Base-by-base conservation (phyloP, 2,797 vertebrate species). In the Meriones psammophilus region DNA sequence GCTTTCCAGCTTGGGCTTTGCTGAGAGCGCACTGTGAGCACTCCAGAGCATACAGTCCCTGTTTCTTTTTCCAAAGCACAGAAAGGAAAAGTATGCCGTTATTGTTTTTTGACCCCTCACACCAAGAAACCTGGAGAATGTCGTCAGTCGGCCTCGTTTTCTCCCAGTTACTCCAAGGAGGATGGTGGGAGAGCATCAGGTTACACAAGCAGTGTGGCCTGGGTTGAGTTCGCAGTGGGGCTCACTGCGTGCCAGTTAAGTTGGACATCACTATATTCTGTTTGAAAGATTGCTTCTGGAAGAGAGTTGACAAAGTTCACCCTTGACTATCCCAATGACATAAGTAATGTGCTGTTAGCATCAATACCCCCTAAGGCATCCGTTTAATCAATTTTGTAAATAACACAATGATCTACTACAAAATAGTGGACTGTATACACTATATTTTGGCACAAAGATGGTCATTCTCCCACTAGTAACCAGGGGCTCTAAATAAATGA, bases 401-500 rank as follows among this genome's bases (percentile, higher is more conserved):
- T 98, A 98, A 98, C 98, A 98, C 98, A 99, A 99, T 99, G 99
- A 99, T 99, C 98, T 99, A 99, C 98, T 98, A 98, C 98, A 98
- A 98, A 99, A 99, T 98, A 99, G 99, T 99, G 98, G 98, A 99
- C 98, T 99, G 98, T 99, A 98, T 98, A 98, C 98, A 99, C 99
- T 99, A 99, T 98, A 99, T 99, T 98, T 99, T 98, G 98, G 98
- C 98, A 98, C 98, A 99, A 98, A 99, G 98, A 99, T 98, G 98
- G 98, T 98, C 98, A 98, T 99, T 99, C 99, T 99, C 98, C 98
- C 98, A 97, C 98, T 99, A 99, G 98, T 98, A 99, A 99, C 98
- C 98, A 99, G 98, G 98, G 98, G 98, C 98, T 99, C 99, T 99
- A 99, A 99, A 99, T 99, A 99, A 98, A 98, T 99, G 99, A 99